Evolutionary conservation across 2,113 vertebrate species (phyloP).

Genomic region (Erythrolamprus reginae): DNA sequence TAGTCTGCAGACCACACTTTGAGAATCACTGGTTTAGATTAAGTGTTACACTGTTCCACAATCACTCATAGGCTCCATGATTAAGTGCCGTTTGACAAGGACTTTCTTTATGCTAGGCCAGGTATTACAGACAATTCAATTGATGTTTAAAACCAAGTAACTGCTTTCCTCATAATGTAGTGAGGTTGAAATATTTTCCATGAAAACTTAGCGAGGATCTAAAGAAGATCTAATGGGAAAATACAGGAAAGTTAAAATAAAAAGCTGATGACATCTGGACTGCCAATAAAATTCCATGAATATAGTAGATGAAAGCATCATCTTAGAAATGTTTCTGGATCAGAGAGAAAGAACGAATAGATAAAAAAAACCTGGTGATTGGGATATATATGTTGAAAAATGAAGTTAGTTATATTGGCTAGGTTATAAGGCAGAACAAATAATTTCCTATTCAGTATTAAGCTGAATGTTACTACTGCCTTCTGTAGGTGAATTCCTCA

Average conservation of each 20-base stretch:
- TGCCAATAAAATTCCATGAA: neutral
- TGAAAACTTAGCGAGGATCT: neutral
- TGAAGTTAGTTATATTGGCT: neutral
- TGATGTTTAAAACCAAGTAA: neutral
- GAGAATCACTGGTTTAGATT: neutral
- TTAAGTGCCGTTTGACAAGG: neutral
- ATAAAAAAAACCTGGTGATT: neutral
- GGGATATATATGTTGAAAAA: neutral
- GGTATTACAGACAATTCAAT: neutral
- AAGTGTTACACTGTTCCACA: neutral
- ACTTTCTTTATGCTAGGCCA: neutral
- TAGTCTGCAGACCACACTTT: neutral
- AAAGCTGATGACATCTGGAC: neutral
- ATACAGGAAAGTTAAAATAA: neutral
- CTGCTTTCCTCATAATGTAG: neutral
- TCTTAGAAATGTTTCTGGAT: neutral
- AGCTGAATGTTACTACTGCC: neutral
- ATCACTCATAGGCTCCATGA: neutral
- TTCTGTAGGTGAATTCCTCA: neutral
- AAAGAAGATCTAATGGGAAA: neutral
- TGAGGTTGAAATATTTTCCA: neutral
- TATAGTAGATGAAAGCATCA: neutral
- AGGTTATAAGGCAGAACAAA: neutral
- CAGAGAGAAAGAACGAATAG: neutral
- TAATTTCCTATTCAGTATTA: neutral